Conservation (phyloP, 2,888 invertebrate species). For the Ennomos quercinarius region DNA sequence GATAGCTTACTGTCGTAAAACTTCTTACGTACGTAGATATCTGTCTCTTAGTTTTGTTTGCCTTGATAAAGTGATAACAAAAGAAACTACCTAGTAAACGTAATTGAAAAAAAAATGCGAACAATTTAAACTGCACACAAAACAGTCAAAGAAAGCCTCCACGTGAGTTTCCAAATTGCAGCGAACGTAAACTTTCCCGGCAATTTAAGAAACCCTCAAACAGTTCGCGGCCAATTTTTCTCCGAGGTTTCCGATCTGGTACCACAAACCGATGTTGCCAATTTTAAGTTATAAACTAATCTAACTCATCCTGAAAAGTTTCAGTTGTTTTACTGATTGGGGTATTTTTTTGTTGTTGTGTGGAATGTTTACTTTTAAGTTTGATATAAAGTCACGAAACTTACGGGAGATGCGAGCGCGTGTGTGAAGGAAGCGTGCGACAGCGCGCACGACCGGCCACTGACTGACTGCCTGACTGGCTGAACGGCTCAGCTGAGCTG, state of each 20-base stretch:
- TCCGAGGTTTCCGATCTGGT: constrained; percentile 38
- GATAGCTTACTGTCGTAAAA: constrained; percentile 43
- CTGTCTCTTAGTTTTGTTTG: constrained; percentile 63
- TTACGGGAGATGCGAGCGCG: constrained; percentile 62
- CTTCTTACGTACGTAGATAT: constrained; percentile 44
- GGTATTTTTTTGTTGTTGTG: constrained; percentile 46
- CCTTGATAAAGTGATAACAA: constrained; percentile 59
- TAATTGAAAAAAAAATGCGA: constrained; percentile 41
- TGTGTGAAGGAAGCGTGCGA: constrained; percentile 59
- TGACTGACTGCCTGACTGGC: constrained; percentile 49
- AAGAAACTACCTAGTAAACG: constrained; percentile 37
- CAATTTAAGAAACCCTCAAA: constrained; percentile 43
- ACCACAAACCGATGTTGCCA: constrained; percentile 49
- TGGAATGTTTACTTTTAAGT: constrained; percentile 50
- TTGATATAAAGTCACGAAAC: constrained; percentile 70
- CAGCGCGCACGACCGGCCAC: constrained; percentile 60
- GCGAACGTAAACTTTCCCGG: constrained; percentile 30
- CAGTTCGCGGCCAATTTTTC: constrained; percentile 50
- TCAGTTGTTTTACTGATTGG: constrained; percentile 34
- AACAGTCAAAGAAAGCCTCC: constrained; percentile 34
- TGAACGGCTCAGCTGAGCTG: background rate
- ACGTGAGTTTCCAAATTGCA: constrained; percentile 27
- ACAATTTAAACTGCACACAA: constrained; percentile 41
- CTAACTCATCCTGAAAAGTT: constrained; percentile 50
- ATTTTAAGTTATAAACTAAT: constrained; percentile 54